Base-by-base conservation (phyloP, 2,888 invertebrate species). In the Myopa testacea region DNA sequence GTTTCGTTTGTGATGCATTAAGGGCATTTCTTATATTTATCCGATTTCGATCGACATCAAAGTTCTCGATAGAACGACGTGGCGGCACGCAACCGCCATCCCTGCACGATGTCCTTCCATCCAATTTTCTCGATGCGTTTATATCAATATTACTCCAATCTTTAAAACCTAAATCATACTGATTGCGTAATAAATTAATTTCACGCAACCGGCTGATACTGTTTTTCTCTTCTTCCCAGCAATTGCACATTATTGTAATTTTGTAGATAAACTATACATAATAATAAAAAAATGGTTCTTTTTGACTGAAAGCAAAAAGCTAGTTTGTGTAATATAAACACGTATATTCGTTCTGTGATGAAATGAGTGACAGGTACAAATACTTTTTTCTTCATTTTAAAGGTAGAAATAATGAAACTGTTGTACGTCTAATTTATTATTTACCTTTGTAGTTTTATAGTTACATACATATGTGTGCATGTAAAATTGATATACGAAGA, bases 221-320 rank as follows among this genome's bases (percentile, higher is more conserved):
- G 34, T 14, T 14, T 34, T 65, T 16, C 14, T 65, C 34, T 19
- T 63, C 8, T 63, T 63, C 37, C 12, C 16, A 26, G 65, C 62
- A 37, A 34, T 65, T 65, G 10, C 7, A 12, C 65, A 65, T 65
- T 65, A 38, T 65, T 65, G 65, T 65, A 65, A 65, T 38, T 65
- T 65, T 65, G 37, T 65, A 65, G 14, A 26, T 63, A 63, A 65
- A 38, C 10, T 65, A 16, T 34, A 16, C 37, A 34, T 12, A 38
- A 45, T 45, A 40, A 45, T 45, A 8, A 34, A 37, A 63, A 65
- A 65, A 38, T 34, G 16, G 8, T 34, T 65, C 4, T 12, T 34
- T 63, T 37, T 16, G 16, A 37, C 4, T 16, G 16, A 38, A 65
- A 65, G 65, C 7, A 65, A 65, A 62, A 38, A 65, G 38, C 37